These are phyloP conservation scores for Copidosoma aretas DNA, from an alignment of 2,888 invertebrate genomes.

Conservation along the genomic window DNA sequence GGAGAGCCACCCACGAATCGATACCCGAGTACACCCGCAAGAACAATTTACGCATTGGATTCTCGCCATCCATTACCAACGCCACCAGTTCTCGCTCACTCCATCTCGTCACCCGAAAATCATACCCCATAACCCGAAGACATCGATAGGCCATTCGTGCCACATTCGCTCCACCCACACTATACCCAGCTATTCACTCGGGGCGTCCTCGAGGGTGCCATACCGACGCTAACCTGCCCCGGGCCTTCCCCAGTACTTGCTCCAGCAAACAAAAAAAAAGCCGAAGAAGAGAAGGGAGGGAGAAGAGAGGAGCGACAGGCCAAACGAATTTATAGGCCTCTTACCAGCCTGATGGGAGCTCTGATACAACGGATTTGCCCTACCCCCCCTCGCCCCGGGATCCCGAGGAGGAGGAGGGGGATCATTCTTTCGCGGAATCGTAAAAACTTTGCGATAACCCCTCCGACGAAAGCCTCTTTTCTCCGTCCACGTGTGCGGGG, in stretches of 20 bases:
- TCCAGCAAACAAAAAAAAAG: no score
- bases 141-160: constrained; percentile 27
- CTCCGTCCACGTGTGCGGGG: neutral
- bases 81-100: neutral
- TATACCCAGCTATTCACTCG: no score
- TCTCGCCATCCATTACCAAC: neutral
- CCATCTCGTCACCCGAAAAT: neutral
- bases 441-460: constrained; percentile 54
- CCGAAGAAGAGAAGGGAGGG: constrained; percentile 24
- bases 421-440: constrained; percentile 49
- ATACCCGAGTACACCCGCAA: no score
- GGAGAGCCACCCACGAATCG: no score
- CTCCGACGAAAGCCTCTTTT: neutral
- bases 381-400: constrained; percentile 41
- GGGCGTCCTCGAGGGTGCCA: constrained; percentile 44
- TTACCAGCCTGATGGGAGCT: constrained; percentile 56
- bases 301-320: constrained; percentile 54
- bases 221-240: constrained; percentile 42
- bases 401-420: constrained; percentile 32
- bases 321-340: constrained; percentile 62
- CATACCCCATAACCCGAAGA: constrained; percentile 7
- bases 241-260: constrained; percentile 3
- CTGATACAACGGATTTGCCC: constrained; percentile 58
- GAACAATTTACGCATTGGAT: no score
- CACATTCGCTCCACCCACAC: neutral